Evolutionary conservation across 2,797 vertebrate species (phyloP).

Genomic region (Mastacembelus armatus): DNA sequence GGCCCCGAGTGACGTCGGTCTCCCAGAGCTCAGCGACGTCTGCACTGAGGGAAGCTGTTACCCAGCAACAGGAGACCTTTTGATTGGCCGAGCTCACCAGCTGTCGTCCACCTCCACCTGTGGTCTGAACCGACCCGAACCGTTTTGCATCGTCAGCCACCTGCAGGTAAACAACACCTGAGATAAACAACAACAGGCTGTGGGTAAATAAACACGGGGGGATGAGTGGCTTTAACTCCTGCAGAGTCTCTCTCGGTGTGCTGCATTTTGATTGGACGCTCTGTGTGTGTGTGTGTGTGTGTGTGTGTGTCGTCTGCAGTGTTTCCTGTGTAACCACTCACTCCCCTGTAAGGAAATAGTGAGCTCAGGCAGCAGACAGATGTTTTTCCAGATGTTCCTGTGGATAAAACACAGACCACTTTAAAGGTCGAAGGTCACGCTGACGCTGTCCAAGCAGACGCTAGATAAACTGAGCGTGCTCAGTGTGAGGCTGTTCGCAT

Average conservation of each 20-base stretch:
- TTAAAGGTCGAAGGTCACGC: slow-evolving; percentile 5
- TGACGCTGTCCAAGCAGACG: too few species aligned
- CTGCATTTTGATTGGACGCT: not conserved
- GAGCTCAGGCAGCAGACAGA: slow-evolving; percentile 31
- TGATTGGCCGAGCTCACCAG: slow-evolving; percentile 91
- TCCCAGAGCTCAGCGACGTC: slow-evolving; percentile 90
- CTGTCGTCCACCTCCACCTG: slow-evolving; percentile 92
- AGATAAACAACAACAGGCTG: not conserved
- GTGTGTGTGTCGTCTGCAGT: slow-evolving; percentile 39
- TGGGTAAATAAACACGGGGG: too few species aligned
- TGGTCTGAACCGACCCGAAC: slow-evolving; percentile 86
- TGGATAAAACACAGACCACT: slow-evolving; percentile 5
- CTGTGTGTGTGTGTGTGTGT: not conserved
- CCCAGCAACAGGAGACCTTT: slow-evolving; percentile 95
- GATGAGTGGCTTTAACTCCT: too few species aligned
- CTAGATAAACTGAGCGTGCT: slow-evolving; percentile 2
- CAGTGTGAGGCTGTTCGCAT: not conserved
- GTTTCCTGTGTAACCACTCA: slow-evolving; percentile 57
- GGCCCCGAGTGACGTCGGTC: slow-evolving; percentile 9
- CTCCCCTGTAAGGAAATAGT: slow-evolving; percentile 51
- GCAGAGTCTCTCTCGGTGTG: too few species aligned
- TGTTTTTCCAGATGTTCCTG: slow-evolving; percentile 64
- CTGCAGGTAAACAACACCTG: slow-evolving; percentile 87
- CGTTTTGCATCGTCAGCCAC: slow-evolving; percentile 98
- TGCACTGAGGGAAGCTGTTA: slow-evolving; percentile 98